A percentile compares a stretch with the other conserved stretches of the same genome.
These are phyloP conservation scores for Dolichomitus sp. DNA, from an alignment of 2,888 invertebrate genomes.

Conservation along the genomic window DNA sequence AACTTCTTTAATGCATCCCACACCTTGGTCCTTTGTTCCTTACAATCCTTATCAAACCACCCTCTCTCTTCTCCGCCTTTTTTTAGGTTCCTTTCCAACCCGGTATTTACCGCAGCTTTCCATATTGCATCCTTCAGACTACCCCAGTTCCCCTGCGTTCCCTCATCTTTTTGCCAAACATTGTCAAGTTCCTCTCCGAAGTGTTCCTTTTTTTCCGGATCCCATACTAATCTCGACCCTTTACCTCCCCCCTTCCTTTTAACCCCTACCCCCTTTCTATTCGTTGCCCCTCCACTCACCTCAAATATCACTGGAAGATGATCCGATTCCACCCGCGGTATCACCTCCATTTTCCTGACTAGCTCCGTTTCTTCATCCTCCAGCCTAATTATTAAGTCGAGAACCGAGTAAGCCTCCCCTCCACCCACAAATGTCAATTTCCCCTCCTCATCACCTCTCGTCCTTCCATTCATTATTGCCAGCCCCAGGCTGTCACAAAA, in stretches of 20 bases:
- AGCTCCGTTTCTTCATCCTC: slow-evolving; percentile 32
- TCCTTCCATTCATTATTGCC: slow-evolving; percentile 30
- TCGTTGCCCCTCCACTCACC: not conserved
- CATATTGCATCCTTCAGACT: not conserved
- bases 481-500: slow-evolving; percentile 25
- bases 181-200: not conserved
- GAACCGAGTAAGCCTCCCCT: slow-evolving; percentile 24
- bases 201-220: not conserved
- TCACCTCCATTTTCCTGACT: not conserved
- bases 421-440: slow-evolving; percentile 28
- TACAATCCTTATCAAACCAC: slow-evolving; percentile 20
- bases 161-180: not conserved
- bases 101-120: not conserved
- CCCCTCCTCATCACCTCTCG: slow-evolving; percentile 17
- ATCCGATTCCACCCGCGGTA: slow-evolving; percentile 16
- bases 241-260: too few species aligned
- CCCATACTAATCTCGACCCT: too few species aligned
- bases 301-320: slow-evolving; percentile 13
- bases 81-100: not conserved
- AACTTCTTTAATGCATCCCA: slow-evolving; percentile 1
- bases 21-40: slow-evolving; percentile 1
- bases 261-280: not conserved
- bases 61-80: not conserved
- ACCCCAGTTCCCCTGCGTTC: not conserved
- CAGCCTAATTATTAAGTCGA: slow-evolving; percentile 24